phyloP scores from a whole-genome alignment of 2,888 invertebrate genomes.

The Eupeodes luniger region DNA sequence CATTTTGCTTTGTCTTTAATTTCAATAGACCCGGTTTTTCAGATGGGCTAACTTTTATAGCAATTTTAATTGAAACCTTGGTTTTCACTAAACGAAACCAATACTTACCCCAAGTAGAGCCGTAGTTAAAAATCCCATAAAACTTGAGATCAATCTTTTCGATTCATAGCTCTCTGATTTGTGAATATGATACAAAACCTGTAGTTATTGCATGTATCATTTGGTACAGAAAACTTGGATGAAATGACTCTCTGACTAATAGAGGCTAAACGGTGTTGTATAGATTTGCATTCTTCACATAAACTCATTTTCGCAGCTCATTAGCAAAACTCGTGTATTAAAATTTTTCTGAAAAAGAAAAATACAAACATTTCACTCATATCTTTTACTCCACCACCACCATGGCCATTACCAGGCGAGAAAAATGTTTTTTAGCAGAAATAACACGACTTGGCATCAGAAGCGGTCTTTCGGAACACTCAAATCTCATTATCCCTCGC shows the following conservation, averaged over 20 bases:
- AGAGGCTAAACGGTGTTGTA: too few relatives aligned
- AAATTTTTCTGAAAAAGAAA: background rate
- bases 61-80: background rate
- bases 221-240: too few relatives aligned
- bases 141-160: too few relatives aligned
- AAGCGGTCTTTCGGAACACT: background rate
- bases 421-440: background rate
- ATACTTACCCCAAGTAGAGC: too few relatives aligned
- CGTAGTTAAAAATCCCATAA: too few relatives aligned
- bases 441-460: background rate
- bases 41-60: too few relatives aligned
- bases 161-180: background rate
- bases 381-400: background rate
- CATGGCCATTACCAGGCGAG: slow-evolving; percentile 6
- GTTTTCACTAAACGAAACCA: too few relatives aligned
- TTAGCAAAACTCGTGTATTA: background rate
- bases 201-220: background rate
- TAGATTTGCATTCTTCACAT: background rate
- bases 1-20: too few relatives aligned
- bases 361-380: slow-evolving; percentile 8
- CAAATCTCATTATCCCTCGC: slow-evolving; percentile 43
- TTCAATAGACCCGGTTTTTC: too few relatives aligned
- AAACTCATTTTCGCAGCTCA: slow-evolving; percentile 15
- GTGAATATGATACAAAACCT: background rate
- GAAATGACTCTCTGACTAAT: background rate